Conservation (phyloP, 1,140 invertebrate species). For the Colletes gigas region DNA sequence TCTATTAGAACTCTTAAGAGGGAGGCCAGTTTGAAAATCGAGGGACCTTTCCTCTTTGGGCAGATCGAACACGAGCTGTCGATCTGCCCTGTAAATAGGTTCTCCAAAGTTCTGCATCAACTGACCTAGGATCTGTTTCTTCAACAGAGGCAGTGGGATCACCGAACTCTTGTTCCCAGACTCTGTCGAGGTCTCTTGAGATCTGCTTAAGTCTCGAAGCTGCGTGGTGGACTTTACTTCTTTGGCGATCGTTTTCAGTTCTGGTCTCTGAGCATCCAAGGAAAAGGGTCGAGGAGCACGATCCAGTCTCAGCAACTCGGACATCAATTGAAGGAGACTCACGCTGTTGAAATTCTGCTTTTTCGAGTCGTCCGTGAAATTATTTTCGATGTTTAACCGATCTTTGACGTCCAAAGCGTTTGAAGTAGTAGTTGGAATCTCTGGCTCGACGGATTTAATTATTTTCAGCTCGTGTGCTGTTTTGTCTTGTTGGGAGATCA, state of each 20-base stretch:
- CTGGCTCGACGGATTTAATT: slow-evolving; percentile 52
- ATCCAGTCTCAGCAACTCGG: slow-evolving; percentile 66
- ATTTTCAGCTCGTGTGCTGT: slow-evolving; percentile 55
- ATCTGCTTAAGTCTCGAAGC: not conserved
- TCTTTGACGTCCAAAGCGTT: not conserved
- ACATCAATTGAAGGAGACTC: slow-evolving; percentile 65
- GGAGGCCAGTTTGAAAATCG: slow-evolving; percentile 47
- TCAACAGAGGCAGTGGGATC: slow-evolving; percentile 8
- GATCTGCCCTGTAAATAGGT: slow-evolving; percentile 27
- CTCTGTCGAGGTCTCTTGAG: not conserved
- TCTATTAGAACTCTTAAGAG: not conserved
- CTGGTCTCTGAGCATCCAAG: not conserved
- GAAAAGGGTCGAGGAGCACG: slow-evolving; percentile 70
- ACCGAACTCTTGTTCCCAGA: not conserved
- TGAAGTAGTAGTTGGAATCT: not conserved
- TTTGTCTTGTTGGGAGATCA: slow-evolving; percentile 58
- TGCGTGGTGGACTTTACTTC: not conserved
- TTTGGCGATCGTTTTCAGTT: not conserved
- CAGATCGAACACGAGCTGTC: slow-evolving; percentile 30
- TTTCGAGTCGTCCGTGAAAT: not conserved
- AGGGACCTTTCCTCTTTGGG: slow-evolving; percentile 35
- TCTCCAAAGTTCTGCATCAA: slow-evolving; percentile 56
- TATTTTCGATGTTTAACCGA: not conserved
- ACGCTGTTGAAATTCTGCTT: slow-evolving; percentile 7
- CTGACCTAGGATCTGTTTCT: slow-evolving; percentile 50